These are phyloP conservation scores for Tamias sibiricus DNA, from an alignment of 2,113 vertebrate genomes.

Conservation along the genomic window DNA sequence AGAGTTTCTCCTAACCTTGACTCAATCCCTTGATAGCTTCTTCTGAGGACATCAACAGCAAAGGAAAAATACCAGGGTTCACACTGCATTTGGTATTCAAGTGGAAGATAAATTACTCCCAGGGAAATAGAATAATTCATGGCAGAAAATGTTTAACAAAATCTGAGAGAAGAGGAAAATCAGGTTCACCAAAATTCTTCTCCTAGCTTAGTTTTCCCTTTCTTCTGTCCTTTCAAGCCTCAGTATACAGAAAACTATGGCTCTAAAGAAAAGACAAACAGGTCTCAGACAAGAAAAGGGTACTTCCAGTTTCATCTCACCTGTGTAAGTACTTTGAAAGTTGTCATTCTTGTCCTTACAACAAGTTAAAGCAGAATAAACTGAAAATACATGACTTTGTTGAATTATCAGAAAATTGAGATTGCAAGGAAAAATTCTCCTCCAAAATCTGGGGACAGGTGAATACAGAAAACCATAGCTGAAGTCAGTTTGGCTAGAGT, in stretches of 20 bases:
- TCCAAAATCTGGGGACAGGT: not conserved
- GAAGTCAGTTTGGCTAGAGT: not conserved
- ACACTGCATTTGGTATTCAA: not conserved
- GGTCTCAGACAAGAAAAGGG: not conserved
- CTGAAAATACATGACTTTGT: not conserved
- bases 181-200: not conserved
- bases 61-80: not conserved
- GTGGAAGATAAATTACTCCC: not conserved
- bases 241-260: not conserved
- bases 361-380: not conserved
- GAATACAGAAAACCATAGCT: not conserved
- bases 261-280: not conserved
- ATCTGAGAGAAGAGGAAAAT: not conserved
- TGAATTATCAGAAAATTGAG: not conserved
- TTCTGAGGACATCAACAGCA: not conserved
- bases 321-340: not conserved
- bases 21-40: not conserved
- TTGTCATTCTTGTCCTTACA: not conserved
- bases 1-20: not conserved
- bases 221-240: not conserved
- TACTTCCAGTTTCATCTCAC: not conserved
- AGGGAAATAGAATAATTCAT: not conserved
- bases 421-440: not conserved
- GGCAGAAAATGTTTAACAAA: not conserved
- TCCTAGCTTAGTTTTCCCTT: not conserved